These are phyloP conservation scores for Thaumetopoea pityocampa DNA, from an alignment of 1,140 invertebrate species.

Conservation along the genomic window DNA sequence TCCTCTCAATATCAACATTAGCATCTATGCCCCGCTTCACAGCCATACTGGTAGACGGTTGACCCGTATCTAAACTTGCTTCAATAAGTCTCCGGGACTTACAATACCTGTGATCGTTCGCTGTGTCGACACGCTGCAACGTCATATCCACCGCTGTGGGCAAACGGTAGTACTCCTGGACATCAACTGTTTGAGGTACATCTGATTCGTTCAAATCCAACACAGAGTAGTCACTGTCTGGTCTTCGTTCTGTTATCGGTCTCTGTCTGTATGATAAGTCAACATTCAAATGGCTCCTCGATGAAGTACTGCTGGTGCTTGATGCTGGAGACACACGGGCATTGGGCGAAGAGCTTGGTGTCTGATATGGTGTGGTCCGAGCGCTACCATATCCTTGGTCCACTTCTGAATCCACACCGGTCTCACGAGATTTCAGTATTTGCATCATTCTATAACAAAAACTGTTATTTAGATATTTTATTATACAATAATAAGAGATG, in stretches of 20 bases:
- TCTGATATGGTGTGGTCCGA: constrained; percentile 51
- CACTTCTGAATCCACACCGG: constrained; percentile 34
- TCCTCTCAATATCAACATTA: constrained; percentile 50
- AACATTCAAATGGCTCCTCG: constrained; percentile 27
- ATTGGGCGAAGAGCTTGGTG: constrained; percentile 44
- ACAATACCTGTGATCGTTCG: constrained; percentile 47
- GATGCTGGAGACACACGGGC: constrained; percentile 43
- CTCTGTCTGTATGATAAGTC: constrained; percentile 37
- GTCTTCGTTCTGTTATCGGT: constrained; percentile 25
- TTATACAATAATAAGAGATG: neutral
- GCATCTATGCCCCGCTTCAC: constrained; percentile 51
- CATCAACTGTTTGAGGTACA: constrained; percentile 15
- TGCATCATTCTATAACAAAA: constrained; percentile 58
- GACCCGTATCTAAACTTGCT: constrained; percentile 41
- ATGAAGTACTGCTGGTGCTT: constrained; percentile 39
- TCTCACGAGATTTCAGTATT: constrained; percentile 51
- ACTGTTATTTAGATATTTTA: neutral
- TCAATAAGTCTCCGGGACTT: constrained; percentile 48
- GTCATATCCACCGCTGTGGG: constrained; percentile 35
- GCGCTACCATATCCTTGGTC: constrained; percentile 63
- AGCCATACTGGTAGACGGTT: constrained; percentile 45
- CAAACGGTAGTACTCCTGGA: constrained; percentile 34
- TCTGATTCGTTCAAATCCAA: constrained; percentile 40
- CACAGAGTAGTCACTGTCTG: constrained; percentile 33
- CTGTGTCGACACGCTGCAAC: constrained; percentile 40